Conservation (phyloP, 1,140 invertebrate genomes). For the Parapsyche elsis region DNA sequence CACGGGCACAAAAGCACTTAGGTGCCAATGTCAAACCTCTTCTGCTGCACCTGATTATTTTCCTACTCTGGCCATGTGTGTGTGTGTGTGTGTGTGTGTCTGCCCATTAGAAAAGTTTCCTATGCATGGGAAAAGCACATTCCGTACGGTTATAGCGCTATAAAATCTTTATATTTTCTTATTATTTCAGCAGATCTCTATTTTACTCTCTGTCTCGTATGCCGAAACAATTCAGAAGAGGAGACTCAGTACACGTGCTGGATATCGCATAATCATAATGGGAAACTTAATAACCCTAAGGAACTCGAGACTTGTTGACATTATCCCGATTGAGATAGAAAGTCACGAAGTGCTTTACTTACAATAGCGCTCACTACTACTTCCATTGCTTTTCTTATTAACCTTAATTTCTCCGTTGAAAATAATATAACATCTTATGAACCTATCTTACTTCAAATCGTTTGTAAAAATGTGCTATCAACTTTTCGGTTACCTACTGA, state of each 20-base stretch:
- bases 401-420: too few species aligned
- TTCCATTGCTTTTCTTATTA: not conserved
- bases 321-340: conserved; percentile 33
- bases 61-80: not conserved
- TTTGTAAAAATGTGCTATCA: too few species aligned
- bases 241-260: conserved; percentile 3
- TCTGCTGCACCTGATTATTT: not conserved
- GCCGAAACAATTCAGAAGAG: not conserved
- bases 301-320: conserved; percentile 37
- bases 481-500: too few species aligned
- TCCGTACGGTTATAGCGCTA: not conserved
- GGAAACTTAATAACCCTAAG: conserved; percentile 36
- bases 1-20: conserved; percentile 26
- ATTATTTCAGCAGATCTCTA: not conserved
- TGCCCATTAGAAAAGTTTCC: not conserved
- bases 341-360: conserved; percentile 8
- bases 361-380: conserved; percentile 4
- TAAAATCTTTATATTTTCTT: too few species aligned
- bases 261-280: conserved; percentile 39
- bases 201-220: not conserved
- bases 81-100: not conserved
- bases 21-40: conserved; percentile 35
- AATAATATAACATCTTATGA: too few species aligned
- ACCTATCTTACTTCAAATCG: too few species aligned
- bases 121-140: not conserved